phyloP scores from a whole-genome alignment of 1,140 invertebrate species.

The Drosophila neocordata region DNA sequence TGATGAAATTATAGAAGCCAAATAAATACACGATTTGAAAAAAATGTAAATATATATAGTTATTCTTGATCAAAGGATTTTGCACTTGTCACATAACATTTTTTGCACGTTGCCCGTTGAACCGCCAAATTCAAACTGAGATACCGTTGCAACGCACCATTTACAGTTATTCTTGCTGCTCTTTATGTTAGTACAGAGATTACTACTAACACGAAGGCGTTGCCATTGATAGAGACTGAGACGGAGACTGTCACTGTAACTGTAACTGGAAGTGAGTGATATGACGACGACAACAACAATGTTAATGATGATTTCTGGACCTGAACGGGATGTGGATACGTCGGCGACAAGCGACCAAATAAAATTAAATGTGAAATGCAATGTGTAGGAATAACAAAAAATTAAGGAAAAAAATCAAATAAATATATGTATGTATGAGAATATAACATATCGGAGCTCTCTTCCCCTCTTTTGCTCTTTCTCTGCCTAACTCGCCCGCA shows the following conservation, averaged over 20 bases:
- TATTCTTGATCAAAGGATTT: not conserved
- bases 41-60: not conserved
- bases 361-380: constrained; percentile 43
- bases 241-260: not conserved
- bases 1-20: too few relatives aligned
- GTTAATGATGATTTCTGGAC: constrained; percentile 27
- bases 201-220: constrained; percentile 5
- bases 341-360: constrained; percentile 60
- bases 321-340: constrained; percentile 11
- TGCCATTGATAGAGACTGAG: constrained; percentile 1
- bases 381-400: constrained; percentile 35
- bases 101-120: not conserved
- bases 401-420: constrained; percentile 15
- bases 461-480: constrained; percentile 18
- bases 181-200: not conserved
- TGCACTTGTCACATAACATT: not conserved
- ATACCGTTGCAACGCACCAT: constrained; percentile 4
- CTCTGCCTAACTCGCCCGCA: not conserved
- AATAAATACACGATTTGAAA: too few relatives aligned
- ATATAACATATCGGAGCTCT: constrained; percentile 4
- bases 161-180: constrained; percentile 11
- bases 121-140: constrained; percentile 12
- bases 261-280: not conserved
- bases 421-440: constrained; percentile 3
- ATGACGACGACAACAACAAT: constrained; percentile 5